A percentile compares a stretch with the other conserved stretches of the same genome.
Evolutionary conservation across 2,888 invertebrate species (phyloP).

Genomic region (Gibbula magus): DNA sequence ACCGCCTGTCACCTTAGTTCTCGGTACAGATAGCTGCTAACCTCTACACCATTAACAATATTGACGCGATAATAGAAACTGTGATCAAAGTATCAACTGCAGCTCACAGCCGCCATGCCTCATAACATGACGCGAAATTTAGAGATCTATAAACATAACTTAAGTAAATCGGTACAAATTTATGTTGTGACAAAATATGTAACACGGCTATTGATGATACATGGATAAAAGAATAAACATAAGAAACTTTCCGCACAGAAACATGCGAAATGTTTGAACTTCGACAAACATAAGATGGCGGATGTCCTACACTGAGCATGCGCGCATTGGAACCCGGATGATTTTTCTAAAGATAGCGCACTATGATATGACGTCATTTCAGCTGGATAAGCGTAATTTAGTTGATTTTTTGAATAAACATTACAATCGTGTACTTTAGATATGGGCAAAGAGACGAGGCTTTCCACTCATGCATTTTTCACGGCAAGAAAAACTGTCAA

Average conservation of each 20-base stretch:
- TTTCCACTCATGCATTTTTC: too few species aligned
- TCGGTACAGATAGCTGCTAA: constrained; percentile 1
- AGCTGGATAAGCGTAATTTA: too few species aligned
- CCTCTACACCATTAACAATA: constrained; percentile 15
- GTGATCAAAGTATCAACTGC: constrained; percentile 19
- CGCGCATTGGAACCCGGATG: constrained; percentile 43
- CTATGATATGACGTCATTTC: constrained; percentile 19
- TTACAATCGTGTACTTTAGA: too few species aligned
- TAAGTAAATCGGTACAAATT: background rate
- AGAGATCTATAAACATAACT: constrained; percentile 20
- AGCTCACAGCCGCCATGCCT: constrained; percentile 20
- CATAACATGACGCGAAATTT: constrained; percentile 14
- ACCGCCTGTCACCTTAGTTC: constrained; percentile 19
- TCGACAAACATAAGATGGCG: constrained; percentile 48
- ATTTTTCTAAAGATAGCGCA: constrained; percentile 39
- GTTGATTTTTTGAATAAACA: background rate
- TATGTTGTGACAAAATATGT: background rate
- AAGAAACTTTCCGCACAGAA: constrained; percentile 22
- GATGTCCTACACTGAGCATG: constrained; percentile 45
- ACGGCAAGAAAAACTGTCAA: too few species aligned
- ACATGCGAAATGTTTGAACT: constrained; percentile 36
- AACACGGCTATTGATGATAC: background rate
- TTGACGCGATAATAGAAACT: background rate
- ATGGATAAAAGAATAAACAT: constrained; percentile 18
- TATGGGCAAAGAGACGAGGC: too few species aligned